phyloP scores from a whole-genome alignment of 2,113 vertebrate species.

The Cebus imitator region DNA sequence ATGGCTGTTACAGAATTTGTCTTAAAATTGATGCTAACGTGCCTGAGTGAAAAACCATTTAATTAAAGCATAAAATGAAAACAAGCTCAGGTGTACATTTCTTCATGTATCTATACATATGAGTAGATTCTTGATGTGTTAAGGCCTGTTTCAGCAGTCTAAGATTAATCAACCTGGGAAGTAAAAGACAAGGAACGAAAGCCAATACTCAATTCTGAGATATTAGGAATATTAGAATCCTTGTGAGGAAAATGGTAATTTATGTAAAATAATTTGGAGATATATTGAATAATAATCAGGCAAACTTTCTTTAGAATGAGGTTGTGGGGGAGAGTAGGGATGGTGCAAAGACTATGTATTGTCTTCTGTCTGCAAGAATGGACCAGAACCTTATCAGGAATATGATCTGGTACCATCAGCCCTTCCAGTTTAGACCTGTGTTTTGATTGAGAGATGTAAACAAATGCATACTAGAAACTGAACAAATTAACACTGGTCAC shows the following conservation, averaged over 20 bases:
- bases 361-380: background rate
- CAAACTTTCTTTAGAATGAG: background rate
- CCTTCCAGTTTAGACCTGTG: background rate
- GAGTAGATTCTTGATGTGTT: background rate
- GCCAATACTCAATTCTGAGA: background rate
- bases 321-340: background rate
- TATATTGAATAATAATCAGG: background rate
- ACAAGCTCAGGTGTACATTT: background rate
- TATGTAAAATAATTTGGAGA: background rate
- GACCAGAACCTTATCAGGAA: background rate
- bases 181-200: background rate
- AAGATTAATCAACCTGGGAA: background rate
- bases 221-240: background rate
- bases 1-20: conserved; percentile 31
- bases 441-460: background rate
- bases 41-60: conserved; percentile 25
- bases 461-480: background rate
- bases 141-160: background rate
- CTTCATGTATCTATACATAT: background rate
- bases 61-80: conserved; percentile 50
- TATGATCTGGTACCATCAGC: background rate
- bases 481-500: background rate
- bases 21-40: conserved; percentile 39
- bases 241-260: background rate
- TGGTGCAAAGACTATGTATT: background rate